Conservation (phyloP, 1,140 invertebrate species). For the Ganaspis sp. region DNA sequence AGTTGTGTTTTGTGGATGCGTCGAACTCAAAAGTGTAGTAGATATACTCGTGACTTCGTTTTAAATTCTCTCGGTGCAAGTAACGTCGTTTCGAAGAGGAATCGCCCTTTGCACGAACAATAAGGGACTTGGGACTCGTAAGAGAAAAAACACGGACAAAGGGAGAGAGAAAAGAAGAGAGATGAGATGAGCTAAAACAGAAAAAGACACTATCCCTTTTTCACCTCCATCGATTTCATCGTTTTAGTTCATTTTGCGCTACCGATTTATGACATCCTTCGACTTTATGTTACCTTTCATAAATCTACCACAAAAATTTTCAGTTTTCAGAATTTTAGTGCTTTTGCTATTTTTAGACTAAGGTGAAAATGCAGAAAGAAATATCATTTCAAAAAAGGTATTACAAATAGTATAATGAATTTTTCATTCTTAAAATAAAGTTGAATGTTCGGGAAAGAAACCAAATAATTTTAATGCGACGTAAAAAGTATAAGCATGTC, state of each 20-base stretch:
- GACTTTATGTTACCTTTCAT: not conserved
- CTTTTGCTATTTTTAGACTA: not conserved
- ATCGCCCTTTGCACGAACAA: slow-evolving; percentile 65
- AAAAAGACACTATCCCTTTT: not conserved
- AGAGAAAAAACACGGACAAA: not conserved
- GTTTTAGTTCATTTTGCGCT: slow-evolving; percentile 47
- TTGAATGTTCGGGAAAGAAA: too few species aligned
- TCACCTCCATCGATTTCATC: slow-evolving; percentile 47
- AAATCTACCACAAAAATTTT: slow-evolving; percentile 1
- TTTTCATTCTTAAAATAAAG: too few species aligned
- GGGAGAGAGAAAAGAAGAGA: slow-evolving; percentile 34
- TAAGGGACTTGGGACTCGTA: slow-evolving; percentile 51
- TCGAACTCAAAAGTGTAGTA: slow-evolving; percentile 47
- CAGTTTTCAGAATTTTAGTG: not conserved
- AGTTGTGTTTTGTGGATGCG: not conserved
- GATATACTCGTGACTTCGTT: slow-evolving; percentile 67
- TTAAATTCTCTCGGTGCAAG: slow-evolving; percentile 62
- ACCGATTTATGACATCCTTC: slow-evolving; percentile 48
- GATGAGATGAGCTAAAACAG: slow-evolving; percentile 8
- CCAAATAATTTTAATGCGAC: too few species aligned
- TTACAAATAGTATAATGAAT: too few species aligned
- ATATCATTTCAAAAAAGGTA: too few species aligned
- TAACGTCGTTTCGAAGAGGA: slow-evolving; percentile 67
- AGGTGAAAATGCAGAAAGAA: too few species aligned
- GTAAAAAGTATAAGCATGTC: too few species aligned